These are phyloP conservation scores for Pammene fasciana DNA, from an alignment of 2,888 invertebrate genomes.

Conservation along the genomic window DNA sequence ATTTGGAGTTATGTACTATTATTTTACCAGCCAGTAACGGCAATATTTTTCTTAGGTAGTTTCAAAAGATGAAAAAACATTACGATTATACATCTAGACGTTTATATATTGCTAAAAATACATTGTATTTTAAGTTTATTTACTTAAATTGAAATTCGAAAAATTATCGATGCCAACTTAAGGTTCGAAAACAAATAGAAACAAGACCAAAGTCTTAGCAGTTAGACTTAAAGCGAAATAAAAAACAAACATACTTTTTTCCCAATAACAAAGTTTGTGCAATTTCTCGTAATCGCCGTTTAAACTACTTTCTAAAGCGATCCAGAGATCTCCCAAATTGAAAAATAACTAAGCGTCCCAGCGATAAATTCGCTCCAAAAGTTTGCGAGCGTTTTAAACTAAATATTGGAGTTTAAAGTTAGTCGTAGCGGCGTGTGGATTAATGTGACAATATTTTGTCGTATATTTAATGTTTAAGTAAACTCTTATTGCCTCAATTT, in stretches of 20 bases:
- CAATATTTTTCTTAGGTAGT: too few species aligned
- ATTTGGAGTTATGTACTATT: too few species aligned
- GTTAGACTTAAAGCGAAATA: constrained; percentile 25
- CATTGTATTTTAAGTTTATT: too few species aligned
- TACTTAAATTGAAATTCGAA: too few species aligned
- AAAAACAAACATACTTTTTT: constrained; percentile 49
- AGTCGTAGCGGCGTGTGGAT: constrained; percentile 13
- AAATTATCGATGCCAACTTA: not conserved
- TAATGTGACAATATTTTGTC: constrained; percentile 27
- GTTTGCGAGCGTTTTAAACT: constrained; percentile 49
- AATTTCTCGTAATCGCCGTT: constrained; percentile 64
- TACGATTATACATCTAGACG: too few species aligned
- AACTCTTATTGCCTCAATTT: not conserved
- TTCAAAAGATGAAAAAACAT: too few species aligned
- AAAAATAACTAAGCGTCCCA: constrained; percentile 77
- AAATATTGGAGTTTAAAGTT: constrained; percentile 41
- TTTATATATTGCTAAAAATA: too few species aligned
- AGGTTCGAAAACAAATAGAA: constrained; percentile 2
- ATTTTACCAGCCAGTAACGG: too few species aligned
- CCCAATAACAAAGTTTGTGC: constrained; percentile 60
- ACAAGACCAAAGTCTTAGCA: constrained; percentile 1
- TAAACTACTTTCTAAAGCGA: constrained; percentile 63
- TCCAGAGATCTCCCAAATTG: constrained; percentile 70
- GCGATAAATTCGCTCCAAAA: constrained; percentile 69
- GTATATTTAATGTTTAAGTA: not conserved